These are phyloP conservation scores for Sebastiscus albofasciatus DNA, from an alignment of 2,797 vertebrate species.

Conservation along the genomic window DNA sequence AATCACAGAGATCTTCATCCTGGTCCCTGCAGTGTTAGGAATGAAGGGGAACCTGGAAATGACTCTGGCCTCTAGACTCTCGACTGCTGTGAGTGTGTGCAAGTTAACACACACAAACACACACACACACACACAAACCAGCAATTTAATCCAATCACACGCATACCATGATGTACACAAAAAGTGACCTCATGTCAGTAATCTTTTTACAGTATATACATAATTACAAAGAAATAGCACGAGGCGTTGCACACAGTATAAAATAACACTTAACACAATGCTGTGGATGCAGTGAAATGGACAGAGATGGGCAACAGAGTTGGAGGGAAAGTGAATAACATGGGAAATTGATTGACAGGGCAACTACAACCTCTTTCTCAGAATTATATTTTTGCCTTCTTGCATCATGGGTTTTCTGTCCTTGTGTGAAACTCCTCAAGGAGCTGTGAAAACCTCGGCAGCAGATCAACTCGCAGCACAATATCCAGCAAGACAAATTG, in stretches of 20 bases:
- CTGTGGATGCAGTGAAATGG: background rate
- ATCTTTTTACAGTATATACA: background rate
- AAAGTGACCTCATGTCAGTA: background rate
- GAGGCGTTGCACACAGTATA: background rate
- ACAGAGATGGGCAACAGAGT: background rate
- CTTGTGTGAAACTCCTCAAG: conserved; percentile 60
- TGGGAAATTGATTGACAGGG: background rate
- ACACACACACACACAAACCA: background rate
- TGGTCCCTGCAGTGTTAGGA: conserved; percentile 94
- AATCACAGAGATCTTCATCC: conserved; percentile 93
- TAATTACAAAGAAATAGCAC: background rate
- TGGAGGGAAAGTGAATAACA: background rate
- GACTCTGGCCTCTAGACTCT: conserved; percentile 95
- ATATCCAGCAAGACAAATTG: background rate
- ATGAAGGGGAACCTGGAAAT: conserved; percentile 99
- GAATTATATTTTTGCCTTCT: conserved; percentile 20
- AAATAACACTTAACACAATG: background rate
- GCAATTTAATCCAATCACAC: background rate
- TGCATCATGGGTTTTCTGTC: conserved; percentile 28
- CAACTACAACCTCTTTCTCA: conserved; percentile 20
- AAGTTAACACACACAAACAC: background rate
- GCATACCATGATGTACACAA: background rate
- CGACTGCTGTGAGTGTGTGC: conserved; percentile 89
- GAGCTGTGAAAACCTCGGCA: conserved; percentile 38
- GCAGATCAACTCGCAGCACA: background rate